Evolutionary conservation across 2,797 vertebrate species (phyloP), one percentile per base, ranked within the genome.

Genomic region (Tolypeutes matacus): DNA sequence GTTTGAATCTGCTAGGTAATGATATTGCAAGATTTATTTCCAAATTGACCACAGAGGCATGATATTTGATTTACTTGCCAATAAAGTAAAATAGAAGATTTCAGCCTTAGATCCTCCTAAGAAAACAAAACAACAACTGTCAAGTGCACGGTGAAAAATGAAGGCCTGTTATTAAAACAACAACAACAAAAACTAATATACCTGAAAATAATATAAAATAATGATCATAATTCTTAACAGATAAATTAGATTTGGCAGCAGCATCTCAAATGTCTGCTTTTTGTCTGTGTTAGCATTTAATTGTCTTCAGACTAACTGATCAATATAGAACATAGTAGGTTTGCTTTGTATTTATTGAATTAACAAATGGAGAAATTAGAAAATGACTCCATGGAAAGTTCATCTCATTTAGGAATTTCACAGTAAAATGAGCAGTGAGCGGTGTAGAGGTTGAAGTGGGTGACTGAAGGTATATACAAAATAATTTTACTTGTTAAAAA

Each of bases 11-110:
- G 2, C 56, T 53, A 60, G 10, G 31, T 64, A 64, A 86, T 78
- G 15, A 18, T 83, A 56, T n/a, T 5, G 7, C 21, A 86, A 34
- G 73, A 75, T 87, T 94, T 89, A 53, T 14, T 14, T 60, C 4
- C 20, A 12, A 67, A 31, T 78, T 78, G 39, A 25, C 83, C 65
- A 81, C 11, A 84, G 31, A 46, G n/a, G 8, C n/a, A n/a, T 34
- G 62, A 39, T 87, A 82, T 93, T 92, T 94, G 31, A 89, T 51
- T 34, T 70, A 58, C 18, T 95, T 94, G 29, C 25, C 51, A 42
- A 36, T 56, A 86, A 20, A 73, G 51, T n/a, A 58, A 60, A 73
- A 60, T 34, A 21, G 29, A 62, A 13, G 39, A 70, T 72, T 94
- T 85, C 17, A 72, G 17, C 21, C 12, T 60, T 18, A 62, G 0